A percentile compares a stretch with the other conserved stretches of the same genome.
phyloP scores from a whole-genome alignment of 2,888 invertebrate genomes.

The Tribolium freemani region DNA sequence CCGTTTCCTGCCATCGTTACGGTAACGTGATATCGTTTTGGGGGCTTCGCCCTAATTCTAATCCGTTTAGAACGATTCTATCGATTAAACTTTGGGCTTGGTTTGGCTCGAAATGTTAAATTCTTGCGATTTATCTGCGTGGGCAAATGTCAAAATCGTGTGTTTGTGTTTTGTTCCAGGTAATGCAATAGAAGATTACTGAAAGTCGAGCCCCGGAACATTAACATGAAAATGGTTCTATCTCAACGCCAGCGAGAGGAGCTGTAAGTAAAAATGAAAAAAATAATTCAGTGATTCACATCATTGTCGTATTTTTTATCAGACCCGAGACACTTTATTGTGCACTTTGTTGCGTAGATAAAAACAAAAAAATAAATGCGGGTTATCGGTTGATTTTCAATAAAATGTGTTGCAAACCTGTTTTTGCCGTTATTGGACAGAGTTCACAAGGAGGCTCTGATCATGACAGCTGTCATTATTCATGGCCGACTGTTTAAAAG shows the following conservation, averaged over 20 bases:
- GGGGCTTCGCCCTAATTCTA: neutral
- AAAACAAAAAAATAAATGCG: neutral
- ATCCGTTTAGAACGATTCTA: constrained; percentile 4
- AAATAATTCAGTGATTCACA: neutral
- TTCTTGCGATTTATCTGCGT: neutral
- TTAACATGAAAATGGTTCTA: constrained; percentile 98
- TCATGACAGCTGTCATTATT: neutral
- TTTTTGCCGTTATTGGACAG: neutral
- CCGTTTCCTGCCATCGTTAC: neutral
- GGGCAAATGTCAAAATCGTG: constrained; percentile 17
- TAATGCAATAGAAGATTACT: constrained; percentile 63
- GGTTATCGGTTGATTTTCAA: neutral
- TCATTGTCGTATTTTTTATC: neutral
- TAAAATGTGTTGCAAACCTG: neutral
- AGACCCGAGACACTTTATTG: neutral
- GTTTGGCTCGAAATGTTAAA: neutral
- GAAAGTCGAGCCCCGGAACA: constrained; percentile 62
- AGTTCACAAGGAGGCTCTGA: neutral
- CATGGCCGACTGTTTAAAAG: neutral
- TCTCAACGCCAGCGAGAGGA: constrained; percentile 99
- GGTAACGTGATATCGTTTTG: neutral
- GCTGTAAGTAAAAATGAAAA: constrained; percentile 84
- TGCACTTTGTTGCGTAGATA: neutral
- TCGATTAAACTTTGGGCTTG: constrained; percentile 16
- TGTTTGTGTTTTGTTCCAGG: constrained; percentile 56